Conservation (phyloP, 1,140 invertebrate species). For the Physella acuta region DNA sequence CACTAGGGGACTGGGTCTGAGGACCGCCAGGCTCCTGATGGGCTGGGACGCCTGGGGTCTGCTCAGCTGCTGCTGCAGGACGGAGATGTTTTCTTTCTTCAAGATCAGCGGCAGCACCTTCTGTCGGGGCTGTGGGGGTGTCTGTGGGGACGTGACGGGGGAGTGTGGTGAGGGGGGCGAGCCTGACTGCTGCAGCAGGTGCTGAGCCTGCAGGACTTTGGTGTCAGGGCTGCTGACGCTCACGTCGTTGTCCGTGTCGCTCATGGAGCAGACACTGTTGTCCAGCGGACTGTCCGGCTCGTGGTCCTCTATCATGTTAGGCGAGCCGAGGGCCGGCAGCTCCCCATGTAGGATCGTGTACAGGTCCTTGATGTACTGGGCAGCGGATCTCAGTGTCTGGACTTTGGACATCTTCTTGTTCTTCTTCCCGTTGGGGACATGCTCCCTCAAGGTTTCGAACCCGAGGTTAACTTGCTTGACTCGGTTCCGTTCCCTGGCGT, state of each 20-base stretch:
- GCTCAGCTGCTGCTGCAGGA: conserved; percentile 16
- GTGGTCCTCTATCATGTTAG: conserved; percentile 5
- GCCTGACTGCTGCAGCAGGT: background rate
- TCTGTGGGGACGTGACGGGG: conserved; percentile 3
- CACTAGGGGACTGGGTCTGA: background rate
- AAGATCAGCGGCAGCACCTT: conserved; percentile 16
- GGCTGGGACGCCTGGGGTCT: background rate
- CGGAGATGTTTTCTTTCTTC: background rate
- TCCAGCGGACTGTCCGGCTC: conserved; percentile 22
- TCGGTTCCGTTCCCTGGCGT: conserved; percentile 88
- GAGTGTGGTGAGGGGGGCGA: background rate
- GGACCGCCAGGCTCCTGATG: background rate
- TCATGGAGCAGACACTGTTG: conserved; percentile 21
- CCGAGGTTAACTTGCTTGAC: conserved; percentile 89
- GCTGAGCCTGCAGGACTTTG: conserved; percentile 6
- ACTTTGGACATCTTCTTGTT: conserved; percentile 72
- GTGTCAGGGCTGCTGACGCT: conserved; percentile 11
- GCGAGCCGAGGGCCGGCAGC: conserved; percentile 18
- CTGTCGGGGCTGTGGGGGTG: background rate
- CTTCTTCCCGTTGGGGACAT: conserved; percentile 64
- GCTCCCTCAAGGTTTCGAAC: conserved; percentile 55
- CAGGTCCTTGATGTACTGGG: conserved; percentile 87
- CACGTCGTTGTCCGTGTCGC: conserved; percentile 25
- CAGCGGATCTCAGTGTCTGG: conserved; percentile 87
- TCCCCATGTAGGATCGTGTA: conserved; percentile 72